Percentiles rank a stretch among this genome's conserved stretches.
Conservation (phyloP, 2,797 vertebrate species). For the Emydoidea blandingii region DNA sequence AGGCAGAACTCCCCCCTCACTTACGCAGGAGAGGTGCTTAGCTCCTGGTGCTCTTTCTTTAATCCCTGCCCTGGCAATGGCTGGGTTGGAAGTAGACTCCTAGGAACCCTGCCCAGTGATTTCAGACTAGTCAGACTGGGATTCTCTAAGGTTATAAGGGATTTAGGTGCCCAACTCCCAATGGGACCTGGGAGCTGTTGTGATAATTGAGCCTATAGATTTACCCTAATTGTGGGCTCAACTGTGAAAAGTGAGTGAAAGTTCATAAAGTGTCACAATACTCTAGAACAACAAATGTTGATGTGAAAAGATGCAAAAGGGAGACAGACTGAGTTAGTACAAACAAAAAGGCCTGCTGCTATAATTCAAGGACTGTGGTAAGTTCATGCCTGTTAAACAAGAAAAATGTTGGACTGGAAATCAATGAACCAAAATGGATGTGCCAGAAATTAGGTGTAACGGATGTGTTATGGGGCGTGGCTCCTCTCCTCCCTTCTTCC, state of each 20-base stretch:
- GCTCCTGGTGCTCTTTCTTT: not conserved
- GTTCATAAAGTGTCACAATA: not conserved
- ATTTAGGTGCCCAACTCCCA: accelerated
- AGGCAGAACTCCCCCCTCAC: not conserved
- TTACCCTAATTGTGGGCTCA: not conserved
- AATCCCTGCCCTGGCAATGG: not conserved
- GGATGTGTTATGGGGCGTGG: not conserved
- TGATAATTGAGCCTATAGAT: not conserved
- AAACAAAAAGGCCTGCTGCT: not conserved
- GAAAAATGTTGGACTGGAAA: not conserved
- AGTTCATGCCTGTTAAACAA: not conserved
- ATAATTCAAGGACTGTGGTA: not conserved
- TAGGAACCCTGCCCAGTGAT: too few species aligned
- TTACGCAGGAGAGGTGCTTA: not conserved
- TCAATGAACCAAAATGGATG: not conserved
- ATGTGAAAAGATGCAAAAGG: not conserved
- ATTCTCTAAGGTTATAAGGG: not conserved
- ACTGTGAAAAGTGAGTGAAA: not conserved
- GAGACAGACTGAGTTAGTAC: not conserved
- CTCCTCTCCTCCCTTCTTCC: not conserved
- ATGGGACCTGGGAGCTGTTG: not conserved
- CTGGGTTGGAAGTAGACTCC: not conserved
- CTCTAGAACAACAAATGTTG: not conserved
- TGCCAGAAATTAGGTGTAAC: not conserved
- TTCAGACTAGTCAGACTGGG: not conserved